These are phyloP conservation scores for Drosophila kuntzei DNA, from an alignment of 2,888 invertebrate species.

Conservation along the genomic window DNA sequence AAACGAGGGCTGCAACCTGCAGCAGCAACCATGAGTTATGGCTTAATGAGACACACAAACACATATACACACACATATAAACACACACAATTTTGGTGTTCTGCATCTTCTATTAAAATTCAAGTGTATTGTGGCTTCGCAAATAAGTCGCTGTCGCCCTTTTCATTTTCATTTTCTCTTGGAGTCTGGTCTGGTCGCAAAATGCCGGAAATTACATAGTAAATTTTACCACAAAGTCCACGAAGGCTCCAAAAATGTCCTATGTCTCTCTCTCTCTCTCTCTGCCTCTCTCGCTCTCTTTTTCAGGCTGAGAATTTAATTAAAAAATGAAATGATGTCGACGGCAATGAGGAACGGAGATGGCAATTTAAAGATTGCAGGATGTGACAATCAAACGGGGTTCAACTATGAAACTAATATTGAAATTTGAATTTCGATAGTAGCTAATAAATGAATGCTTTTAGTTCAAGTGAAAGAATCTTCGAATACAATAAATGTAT, in stretches of 20 bases:
- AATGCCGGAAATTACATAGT: constrained; percentile 70
- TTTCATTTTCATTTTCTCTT: constrained; percentile 12
- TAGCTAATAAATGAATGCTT: neutral
- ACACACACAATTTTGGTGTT: constrained; percentile 19
- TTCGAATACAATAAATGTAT: neutral
- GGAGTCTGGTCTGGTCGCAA: constrained; percentile 5
- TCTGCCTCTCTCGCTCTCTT: neutral
- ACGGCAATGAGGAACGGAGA: constrained; percentile 5
- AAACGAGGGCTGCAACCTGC: constrained; percentile 45
- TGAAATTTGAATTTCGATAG: neutral
- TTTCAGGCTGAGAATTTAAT: constrained; percentile 51
- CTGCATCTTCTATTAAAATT: constrained; percentile 72
- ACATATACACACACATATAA: constrained; percentile 7
- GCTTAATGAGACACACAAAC: constrained; percentile 52
- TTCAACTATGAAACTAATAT: neutral
- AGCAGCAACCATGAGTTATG: constrained; percentile 66
- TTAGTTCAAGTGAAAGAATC: neutral
- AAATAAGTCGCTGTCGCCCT: constrained; percentile 38
- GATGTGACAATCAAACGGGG: neutral
- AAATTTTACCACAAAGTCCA: constrained; percentile 64
- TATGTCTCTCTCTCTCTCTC: constrained; percentile 11
- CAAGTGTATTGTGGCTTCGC: constrained; percentile 65
- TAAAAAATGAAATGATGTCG: constrained; percentile 44
- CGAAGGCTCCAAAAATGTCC: constrained; percentile 40
- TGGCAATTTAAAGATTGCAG: neutral